Evolutionary conservation across 1,140 invertebrate species (phyloP).

Genomic region (Pseudomyrmex pallidus): DNA sequence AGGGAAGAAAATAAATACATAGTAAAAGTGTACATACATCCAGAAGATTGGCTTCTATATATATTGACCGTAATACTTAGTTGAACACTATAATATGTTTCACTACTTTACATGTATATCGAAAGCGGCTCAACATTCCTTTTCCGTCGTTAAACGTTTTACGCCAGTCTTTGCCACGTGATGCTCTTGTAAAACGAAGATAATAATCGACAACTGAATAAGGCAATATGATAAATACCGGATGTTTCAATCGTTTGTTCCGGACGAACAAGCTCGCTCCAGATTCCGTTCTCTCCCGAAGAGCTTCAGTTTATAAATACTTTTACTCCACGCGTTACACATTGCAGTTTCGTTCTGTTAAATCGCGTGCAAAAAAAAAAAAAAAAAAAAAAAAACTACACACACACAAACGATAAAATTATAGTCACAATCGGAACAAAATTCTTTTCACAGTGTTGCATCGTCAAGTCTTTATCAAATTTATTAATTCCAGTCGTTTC

Average conservation of each 20-base stretch:
- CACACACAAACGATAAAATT: conserved; percentile 58
- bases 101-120: conserved; percentile 8
- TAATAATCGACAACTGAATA: conserved; percentile 68
- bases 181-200: conserved; percentile 58
- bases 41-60: too few species aligned
- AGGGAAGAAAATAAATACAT: too few species aligned
- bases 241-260: conserved; percentile 69
- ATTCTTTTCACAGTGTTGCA: neutral
- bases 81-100: neutral
- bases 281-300: conserved; percentile 54
- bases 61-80: too few species aligned
- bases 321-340: conserved; percentile 33
- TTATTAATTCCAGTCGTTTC: neutral
- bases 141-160: conserved; percentile 28
- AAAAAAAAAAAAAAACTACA: neutral
- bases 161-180: conserved; percentile 29
- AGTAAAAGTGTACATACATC: too few species aligned
- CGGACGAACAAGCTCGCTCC: conserved; percentile 64
- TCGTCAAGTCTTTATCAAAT: neutral
- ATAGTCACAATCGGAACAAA: conserved; percentile 49
- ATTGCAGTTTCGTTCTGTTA: conserved; percentile 55
- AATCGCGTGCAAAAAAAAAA: conserved; percentile 30
- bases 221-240: conserved; percentile 72
- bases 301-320: conserved; percentile 58
- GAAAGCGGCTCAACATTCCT: conserved; percentile 26